Percentiles rank a stretch among this genome's conserved stretches.
These are phyloP conservation scores for Pachypanchax playfairii DNA, from an alignment of 2,113 vertebrate genomes.

Conservation along the genomic window DNA sequence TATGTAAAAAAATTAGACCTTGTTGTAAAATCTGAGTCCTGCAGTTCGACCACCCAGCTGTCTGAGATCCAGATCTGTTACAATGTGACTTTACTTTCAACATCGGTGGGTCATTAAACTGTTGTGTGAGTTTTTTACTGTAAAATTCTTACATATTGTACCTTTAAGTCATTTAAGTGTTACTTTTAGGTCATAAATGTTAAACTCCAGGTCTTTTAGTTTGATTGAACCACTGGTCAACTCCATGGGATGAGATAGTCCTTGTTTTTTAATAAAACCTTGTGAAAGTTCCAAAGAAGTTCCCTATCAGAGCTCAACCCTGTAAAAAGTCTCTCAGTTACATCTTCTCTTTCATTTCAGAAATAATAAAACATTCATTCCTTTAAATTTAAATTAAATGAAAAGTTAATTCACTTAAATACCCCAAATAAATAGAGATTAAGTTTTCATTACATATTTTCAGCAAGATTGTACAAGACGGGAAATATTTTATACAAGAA, in stretches of 20 bases:
- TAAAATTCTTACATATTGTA: too few relatives aligned
- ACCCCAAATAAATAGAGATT: conserved; percentile 28
- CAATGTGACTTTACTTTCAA: too few relatives aligned
- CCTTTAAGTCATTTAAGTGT: not conserved
- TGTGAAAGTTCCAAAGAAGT: not conserved
- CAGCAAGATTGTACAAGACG: not conserved
- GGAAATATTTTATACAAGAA: conserved; percentile 26
- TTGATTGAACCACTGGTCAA: conserved; percentile 27
- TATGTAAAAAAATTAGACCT: too few relatives aligned
- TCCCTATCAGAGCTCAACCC: not conserved
- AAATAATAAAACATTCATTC: conserved; percentile 45
- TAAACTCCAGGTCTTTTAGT: conserved; percentile 21
- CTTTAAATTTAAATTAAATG: conserved; percentile 49
- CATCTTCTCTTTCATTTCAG: conserved; percentile 9
- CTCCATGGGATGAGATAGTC: not conserved
- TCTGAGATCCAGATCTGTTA: too few relatives aligned
- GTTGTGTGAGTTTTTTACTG: too few relatives aligned
- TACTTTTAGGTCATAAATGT: not conserved
- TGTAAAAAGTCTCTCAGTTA: conserved; percentile 15
- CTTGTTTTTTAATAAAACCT: not conserved
- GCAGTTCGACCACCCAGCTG: too few relatives aligned
- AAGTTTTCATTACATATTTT: not conserved
- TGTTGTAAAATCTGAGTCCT: too few relatives aligned
- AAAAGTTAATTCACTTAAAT: conserved; percentile 42
- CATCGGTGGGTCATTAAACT: too few relatives aligned